Conservation (phyloP, 2,113 vertebrate genomes). For the Thymallus thymallus region DNA sequence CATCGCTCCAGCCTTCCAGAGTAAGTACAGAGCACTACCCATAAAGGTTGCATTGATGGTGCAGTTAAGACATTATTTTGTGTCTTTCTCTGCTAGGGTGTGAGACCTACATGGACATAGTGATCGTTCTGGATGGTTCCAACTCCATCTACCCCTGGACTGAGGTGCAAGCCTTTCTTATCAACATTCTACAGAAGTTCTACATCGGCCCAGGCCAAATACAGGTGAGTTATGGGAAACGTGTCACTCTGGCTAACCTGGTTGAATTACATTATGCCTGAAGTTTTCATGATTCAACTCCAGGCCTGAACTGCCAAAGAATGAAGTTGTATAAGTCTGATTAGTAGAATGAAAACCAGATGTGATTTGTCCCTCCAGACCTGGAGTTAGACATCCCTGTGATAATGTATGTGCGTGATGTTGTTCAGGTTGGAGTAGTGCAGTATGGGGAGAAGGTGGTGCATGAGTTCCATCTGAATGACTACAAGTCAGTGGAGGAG, state of each 20-base stretch:
- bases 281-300: too few relatives aligned
- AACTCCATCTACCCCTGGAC: constrained; percentile 98
- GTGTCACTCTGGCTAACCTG: background rate
- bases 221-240: constrained; percentile 75
- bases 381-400: background rate
- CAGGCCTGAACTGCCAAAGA: too few relatives aligned
- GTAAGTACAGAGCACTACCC: constrained; percentile 63
- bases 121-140: constrained; percentile 95
- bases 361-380: background rate
- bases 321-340: too few relatives aligned
- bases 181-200: constrained; percentile 93
- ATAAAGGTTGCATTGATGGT: background rate
- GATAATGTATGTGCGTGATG: background rate
- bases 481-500: constrained; percentile 86
- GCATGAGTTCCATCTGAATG: constrained; percentile 88
- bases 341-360: too few relatives aligned
- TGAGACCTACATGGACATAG: constrained; percentile 96
- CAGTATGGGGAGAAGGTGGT: constrained; percentile 91
- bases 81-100: constrained; percentile 75
- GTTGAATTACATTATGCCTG: too few relatives aligned
- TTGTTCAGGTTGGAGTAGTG: constrained; percentile 86
- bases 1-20: constrained; percentile 88
- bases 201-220: constrained; percentile 93
- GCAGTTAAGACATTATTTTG: background rate
- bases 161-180: constrained; percentile 94